Evolutionary conservation across 2,113 vertebrate species (phyloP), one percentile per base, ranked within the genome.

Genomic region (Anser cygnoides): DNA sequence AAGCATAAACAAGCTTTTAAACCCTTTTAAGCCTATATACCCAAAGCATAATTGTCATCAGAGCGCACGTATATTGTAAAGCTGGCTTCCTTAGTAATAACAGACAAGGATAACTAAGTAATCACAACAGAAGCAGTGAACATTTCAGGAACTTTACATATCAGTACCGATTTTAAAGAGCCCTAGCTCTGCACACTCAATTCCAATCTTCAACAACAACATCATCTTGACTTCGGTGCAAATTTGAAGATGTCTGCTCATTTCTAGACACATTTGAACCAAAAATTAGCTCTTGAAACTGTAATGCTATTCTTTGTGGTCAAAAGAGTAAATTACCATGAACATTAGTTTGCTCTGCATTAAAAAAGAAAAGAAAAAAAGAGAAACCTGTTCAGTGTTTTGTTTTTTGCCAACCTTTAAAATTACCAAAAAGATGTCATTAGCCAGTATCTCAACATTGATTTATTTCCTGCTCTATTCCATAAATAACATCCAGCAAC

Each of bases 201-300:
- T 89, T 86, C 18, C 21, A 25, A 2, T 39, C 29, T 50, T 87
- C 33, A 63, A 70, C 2, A 52, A 86, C 77, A 90, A 25, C 13
- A 76, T 58, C 23, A 31, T 89, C n/a, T 41, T 55, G 44, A 81
- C 29, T 33, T 37, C 49, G 29, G 74, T 7, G 29, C 55, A 90
- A 74, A 80, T 66, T 22, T 66, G 33, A 92, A 78, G 23, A 74
- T n/a, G 9, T 37, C 37, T 78, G n/a, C 55, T 58, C 59, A 63
- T 59, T 86, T 67, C 76, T 59, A 70, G 44, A 74, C 92, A 63
- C 18, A 61, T 55, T 50, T 71, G 3, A 59, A 74, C 13, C 31
- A n/a, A 84, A 81, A 92, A 78, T 58, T 71, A 87, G 59, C 26
- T 88, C 67, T 86, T 90, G 28, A 81, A 92, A 91, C 11, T 20